Evolutionary conservation across 2,113 vertebrate species (phyloP).

Genomic region (Asarcornis scutulata): DNA sequence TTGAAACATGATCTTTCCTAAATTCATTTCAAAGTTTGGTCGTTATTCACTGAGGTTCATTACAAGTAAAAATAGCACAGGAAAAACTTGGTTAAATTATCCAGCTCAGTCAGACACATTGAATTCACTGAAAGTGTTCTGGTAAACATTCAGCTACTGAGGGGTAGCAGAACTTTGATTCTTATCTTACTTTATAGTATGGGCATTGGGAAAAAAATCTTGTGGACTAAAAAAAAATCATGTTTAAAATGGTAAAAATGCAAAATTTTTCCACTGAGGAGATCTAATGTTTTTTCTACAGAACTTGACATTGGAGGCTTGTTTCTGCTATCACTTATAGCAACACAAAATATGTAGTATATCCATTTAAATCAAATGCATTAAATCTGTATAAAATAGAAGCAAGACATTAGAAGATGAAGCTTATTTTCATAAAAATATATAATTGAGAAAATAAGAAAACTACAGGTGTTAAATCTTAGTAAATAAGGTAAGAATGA

Average conservation of each 20-base stretch:
- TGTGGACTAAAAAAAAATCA: neutral
- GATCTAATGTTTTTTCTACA: neutral
- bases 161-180: neutral
- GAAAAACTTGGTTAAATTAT: neutral
- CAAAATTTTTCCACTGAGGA: neutral
- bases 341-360: neutral
- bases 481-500: neutral
- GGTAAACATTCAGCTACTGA: neutral
- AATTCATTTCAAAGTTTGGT: neutral
- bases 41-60: neutral
- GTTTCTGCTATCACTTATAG: neutral
- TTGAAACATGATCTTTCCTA: neutral
- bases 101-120: neutral
- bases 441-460: neutral
- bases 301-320: neutral
- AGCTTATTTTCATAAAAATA: neutral
- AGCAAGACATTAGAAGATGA: neutral
- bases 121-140: neutral
- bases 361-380: neutral
- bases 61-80: neutral
- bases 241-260: neutral
- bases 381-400: neutral
- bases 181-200: neutral
- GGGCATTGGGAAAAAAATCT: neutral
- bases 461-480: neutral